Evolutionary conservation across 2,113 vertebrate genomes (phyloP).

Genomic region (Sakesphorus luctuosus): DNA sequence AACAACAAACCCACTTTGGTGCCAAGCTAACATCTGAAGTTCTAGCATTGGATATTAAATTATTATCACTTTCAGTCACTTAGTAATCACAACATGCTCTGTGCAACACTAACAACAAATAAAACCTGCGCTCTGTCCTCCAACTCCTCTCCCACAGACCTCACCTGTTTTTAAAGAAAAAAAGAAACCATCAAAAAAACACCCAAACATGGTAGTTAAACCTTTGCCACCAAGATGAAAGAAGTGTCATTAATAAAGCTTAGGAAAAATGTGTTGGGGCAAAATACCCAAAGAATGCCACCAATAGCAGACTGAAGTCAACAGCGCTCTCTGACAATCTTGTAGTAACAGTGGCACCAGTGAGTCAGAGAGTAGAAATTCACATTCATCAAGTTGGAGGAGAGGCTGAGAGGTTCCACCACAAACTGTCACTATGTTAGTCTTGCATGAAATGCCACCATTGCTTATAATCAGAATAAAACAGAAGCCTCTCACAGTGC

Average conservation of each 20-base stretch:
- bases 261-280: not conserved
- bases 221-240: not conserved
- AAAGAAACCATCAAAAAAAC: not conserved
- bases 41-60: not conserved
- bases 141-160: not conserved
- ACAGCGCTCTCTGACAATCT: not conserved
- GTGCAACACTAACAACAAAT: not conserved
- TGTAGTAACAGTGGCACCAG: not conserved
- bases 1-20: not conserved
- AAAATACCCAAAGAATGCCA: not conserved
- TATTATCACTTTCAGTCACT: not conserved
- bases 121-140: not conserved
- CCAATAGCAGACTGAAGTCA: not conserved
- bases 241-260: not conserved
- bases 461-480: not conserved
- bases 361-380: not conserved
- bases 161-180: not conserved
- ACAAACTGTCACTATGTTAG: not conserved
- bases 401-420: not conserved
- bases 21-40: not conserved
- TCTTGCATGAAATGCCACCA: not conserved
- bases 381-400: not conserved
- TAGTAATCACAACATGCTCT: not conserved
- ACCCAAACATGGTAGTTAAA: not conserved
- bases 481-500: not conserved